These are phyloP conservation scores for Prostheceraeus crozeri DNA, from an alignment of 2,888 invertebrate genomes.

Conservation along the genomic window DNA sequence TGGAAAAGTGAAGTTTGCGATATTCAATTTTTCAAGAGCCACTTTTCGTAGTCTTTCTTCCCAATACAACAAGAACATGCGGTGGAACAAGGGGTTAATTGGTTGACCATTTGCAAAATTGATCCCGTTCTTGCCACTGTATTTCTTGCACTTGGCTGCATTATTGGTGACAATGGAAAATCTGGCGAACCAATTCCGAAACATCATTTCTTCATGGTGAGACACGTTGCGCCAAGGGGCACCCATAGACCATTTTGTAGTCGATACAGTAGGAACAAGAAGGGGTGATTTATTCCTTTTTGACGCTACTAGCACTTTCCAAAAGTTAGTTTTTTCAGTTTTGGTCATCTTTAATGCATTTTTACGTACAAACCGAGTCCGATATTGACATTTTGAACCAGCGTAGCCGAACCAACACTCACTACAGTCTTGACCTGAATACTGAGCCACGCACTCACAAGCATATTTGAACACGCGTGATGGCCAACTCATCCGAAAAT, in stretches of 20 bases:
- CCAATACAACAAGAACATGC: slow-evolving; percentile 13
- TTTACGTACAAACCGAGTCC: background rate
- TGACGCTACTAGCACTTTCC: too few relatives aligned
- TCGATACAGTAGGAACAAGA: too few relatives aligned
- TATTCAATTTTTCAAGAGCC: slow-evolving; percentile 4
- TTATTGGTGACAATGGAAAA: too few relatives aligned
- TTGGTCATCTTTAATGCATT: background rate
- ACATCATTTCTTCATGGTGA: too few relatives aligned
- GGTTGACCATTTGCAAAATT: too few relatives aligned
- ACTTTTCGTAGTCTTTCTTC: slow-evolving; percentile 17
- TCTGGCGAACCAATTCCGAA: too few relatives aligned
- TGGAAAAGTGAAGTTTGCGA: slow-evolving; percentile 11
- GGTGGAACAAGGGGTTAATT: too few relatives aligned
- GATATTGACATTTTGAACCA: background rate
- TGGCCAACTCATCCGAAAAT: slow-evolving; percentile 3
- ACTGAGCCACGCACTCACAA: background rate
- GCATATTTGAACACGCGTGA: background rate
- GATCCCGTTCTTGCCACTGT: too few relatives aligned
- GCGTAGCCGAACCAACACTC: background rate
- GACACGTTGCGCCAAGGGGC: too few relatives aligned
- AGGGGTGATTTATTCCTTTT: too few relatives aligned
- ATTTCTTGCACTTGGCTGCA: too few relatives aligned
- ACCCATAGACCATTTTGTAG: too few relatives aligned
- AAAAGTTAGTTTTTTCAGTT: background rate
- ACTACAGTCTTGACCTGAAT: background rate